Conservation (phyloP, 2,113 vertebrate species). For the Prochilodus magdalenae region DNA sequence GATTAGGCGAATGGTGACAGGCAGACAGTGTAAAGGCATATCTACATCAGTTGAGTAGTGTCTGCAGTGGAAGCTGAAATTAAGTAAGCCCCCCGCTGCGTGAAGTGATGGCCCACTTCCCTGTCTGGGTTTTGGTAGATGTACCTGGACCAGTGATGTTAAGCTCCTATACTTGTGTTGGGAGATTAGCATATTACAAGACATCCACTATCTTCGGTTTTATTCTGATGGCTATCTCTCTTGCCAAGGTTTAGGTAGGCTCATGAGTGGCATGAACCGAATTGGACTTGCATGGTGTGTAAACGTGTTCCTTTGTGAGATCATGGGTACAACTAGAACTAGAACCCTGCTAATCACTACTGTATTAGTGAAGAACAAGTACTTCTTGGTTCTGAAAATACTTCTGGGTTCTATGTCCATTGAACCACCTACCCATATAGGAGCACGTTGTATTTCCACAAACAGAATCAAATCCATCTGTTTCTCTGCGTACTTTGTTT, state of each 20-base stretch:
- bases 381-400: too few species aligned
- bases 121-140: neutral
- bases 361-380: too few species aligned
- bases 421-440: too few species aligned
- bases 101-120: neutral
- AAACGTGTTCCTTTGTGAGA: neutral
- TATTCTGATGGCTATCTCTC: neutral
- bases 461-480: too few species aligned
- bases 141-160: conserved; percentile 2
- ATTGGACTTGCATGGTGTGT: conserved; percentile 16
- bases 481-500: too few species aligned
- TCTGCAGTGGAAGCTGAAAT: conserved; percentile 7
- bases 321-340: too few species aligned
- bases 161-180: conserved; percentile 10
- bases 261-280: conserved; percentile 12
- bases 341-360: too few species aligned
- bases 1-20: neutral
- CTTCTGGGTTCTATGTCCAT: too few species aligned
- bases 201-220: neutral
- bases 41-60: neutral
- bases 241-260: conserved; percentile 11
- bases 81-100: neutral
- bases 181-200: conserved; percentile 26
- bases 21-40: neutral
- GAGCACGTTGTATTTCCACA: too few species aligned